Percentiles rank a stretch among this genome's conserved stretches.
Evolutionary conservation across 2,888 invertebrate species (phyloP).

Genomic region (Thelaira solivaga): DNA sequence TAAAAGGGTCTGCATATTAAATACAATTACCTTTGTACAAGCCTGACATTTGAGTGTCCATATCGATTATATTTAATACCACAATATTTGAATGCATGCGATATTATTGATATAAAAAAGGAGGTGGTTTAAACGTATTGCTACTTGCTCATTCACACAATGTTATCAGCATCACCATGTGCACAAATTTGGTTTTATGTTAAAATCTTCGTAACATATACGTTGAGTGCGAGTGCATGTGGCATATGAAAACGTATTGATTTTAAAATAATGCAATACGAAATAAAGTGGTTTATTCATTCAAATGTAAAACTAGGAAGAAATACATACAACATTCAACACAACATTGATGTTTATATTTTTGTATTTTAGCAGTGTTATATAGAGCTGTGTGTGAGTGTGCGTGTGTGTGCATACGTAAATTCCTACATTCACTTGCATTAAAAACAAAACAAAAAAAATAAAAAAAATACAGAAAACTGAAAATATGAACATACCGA

Average conservation of each 20-base stretch:
- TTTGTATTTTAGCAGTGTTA: background rate
- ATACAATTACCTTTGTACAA: too few relatives aligned
- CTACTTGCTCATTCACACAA: slow-evolving; percentile 13
- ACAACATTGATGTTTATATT: background rate
- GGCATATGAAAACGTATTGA: slow-evolving; percentile 52
- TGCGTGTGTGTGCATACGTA: background rate
- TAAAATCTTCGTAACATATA: background rate
- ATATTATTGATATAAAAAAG: background rate
- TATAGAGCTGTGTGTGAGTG: background rate
- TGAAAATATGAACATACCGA: background rate
- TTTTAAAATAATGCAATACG: slow-evolving; percentile 48
- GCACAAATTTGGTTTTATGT: background rate
- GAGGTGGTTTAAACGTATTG: background rate
- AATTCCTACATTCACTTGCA: background rate
- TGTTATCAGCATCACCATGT: background rate
- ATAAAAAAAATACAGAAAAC: slow-evolving; percentile 29
- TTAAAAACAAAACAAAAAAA: background rate
- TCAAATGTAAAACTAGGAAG: slow-evolving; percentile 50
- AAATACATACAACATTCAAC: slow-evolving; percentile 5
- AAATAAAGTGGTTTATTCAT: slow-evolving; percentile 60
- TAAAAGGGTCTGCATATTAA: background rate
- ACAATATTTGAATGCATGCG: too few relatives aligned
- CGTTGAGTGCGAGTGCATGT: background rate
- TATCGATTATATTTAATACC: background rate
- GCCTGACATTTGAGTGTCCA: background rate